Percentiles rank a stretch among this genome's conserved stretches.
phyloP scores from a whole-genome alignment of 2,113 vertebrate genomes.

The Condylura cristata region DNA sequence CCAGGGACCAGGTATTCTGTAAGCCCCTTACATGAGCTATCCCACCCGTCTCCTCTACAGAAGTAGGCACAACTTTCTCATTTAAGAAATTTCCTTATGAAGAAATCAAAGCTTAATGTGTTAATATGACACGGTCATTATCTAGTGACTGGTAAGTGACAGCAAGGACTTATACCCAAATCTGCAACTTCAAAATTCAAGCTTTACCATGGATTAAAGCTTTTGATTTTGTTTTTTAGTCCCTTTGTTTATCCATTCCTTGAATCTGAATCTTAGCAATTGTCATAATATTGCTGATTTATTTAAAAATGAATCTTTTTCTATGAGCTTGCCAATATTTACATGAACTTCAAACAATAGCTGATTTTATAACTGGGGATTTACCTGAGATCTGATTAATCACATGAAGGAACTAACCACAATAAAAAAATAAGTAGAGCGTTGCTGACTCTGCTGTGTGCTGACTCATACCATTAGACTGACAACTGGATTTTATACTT shows the following conservation, averaged over 20 bases:
- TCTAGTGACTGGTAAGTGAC: neutral
- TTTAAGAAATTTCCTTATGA: neutral
- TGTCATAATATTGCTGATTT: neutral
- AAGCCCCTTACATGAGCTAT: neutral
- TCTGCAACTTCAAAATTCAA: neutral
- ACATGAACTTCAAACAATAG: neutral
- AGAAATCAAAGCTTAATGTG: neutral
- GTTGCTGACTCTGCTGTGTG: neutral
- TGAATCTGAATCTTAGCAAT: neutral
- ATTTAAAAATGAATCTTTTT: conserved; percentile 1
- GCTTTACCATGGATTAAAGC: neutral
- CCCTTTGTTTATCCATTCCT: neutral
- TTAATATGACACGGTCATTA: neutral
- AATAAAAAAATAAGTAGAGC: neutral
- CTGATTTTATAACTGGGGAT: neutral
- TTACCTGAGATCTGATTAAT: neutral
- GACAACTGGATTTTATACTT: neutral
- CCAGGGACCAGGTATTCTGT: neutral
- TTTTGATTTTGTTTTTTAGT: neutral
- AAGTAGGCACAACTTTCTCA: neutral
- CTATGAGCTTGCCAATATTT: neutral
- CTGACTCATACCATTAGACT: neutral
- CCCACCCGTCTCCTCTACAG: neutral
- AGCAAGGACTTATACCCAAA: neutral
- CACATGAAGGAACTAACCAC: neutral